Base-by-base conservation (phyloP, 37 sponge, comb jelly and placozoan genomes). In the Aplysina aerophoba region DNA sequence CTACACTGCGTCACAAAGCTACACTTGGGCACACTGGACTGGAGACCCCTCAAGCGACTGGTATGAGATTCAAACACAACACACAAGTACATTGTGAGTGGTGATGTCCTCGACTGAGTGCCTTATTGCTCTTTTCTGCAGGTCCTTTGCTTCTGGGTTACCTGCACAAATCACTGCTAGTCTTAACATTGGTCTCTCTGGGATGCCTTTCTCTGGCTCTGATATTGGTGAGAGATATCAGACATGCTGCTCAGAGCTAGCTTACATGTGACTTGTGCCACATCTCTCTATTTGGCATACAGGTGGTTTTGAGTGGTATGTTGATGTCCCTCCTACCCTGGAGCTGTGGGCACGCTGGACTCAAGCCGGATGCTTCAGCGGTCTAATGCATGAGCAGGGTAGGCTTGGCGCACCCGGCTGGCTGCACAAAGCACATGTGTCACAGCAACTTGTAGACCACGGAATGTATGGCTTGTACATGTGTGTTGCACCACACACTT, bases 261-360 rank as follows among this genome's bases (percentile, higher is more conserved):
- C 11, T 62, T 13, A 28, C 13, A 62, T 62, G 63, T 28, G 4
- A 14, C 12, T 8, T 62, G 63, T 22, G 11, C 5, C 12, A 13
- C 12, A 4, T 28, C 63, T 62, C 12, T 62, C 63, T 62, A 59
- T 33, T 20, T 11, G 28, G 36, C n/a, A 4, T 79, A 38, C 54
- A 87, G 88, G 88, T 59, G 89, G 89, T 14, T 89, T 89, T 85
- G 89, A 89, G 68, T 89, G 89, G 89, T 89, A 89, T 55, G 89
- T 89, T 44, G 89, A 89, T 55, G 80, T 38, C 1, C 81, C 85
- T 25, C 83, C 83, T 36, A 85, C 84, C 66, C 59, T 84, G 80
- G 89, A 89, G 61, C 61, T 89, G 85, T 89, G 89, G 89, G 35
- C 68, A 13, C 59, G 89, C 40, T 89, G 89, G 89, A 89, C 89